Base-by-base conservation (phyloP, 2,797 vertebrate genomes). In the Adrianichthys oophorus region DNA sequence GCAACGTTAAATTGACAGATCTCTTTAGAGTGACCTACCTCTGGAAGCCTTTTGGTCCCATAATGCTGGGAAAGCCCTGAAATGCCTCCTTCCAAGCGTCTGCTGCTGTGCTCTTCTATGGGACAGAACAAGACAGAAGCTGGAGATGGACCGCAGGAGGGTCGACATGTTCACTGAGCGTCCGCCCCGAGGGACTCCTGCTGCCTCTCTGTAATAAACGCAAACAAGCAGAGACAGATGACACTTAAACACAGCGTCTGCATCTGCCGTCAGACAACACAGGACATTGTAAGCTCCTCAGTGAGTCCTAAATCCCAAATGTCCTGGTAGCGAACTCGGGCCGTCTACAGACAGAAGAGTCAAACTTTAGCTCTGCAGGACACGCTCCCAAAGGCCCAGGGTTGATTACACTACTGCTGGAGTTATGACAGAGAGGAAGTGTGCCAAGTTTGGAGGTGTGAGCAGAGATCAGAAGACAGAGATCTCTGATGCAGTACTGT, bases 31-130 rank as follows among this genome's bases (percentile, higher is more conserved):
- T 15, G 42, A 60, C 81, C 51, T 91, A 94, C 92, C 92, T 92
- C 85, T 90, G 16, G 82, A 62, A 58, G 81, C 75, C 41, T 89
- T 76, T 72, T 93, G 87, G 84, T 93, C 90, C 86, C 87, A 84
- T 70, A 93, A 82, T 17, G 75, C 74, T 43, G 85, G 87, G 65
- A 88, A 92, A 41, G 89, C 90, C 86, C 86, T 90, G 73, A 94
- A 92, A 56, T 76, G 72, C 63, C 91, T 89, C 59, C 74, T 83
- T 56, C 82, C 81, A 17, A 82, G 61, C 32, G 81, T 60, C 65
- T 65, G 89, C 40, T 80, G 84, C 23, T 84, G 52, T 18, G 66
- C 74, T 13, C 86, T 82, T 56, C 55, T 71, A 41, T 82, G 85
- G 48, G 89, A 64, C 59, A 88, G 76, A 59, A 78, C 59, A 29